Evolutionary conservation across 2,888 invertebrate genomes (phyloP).

Genomic region (Acanthosoma haemorrhoidale): DNA sequence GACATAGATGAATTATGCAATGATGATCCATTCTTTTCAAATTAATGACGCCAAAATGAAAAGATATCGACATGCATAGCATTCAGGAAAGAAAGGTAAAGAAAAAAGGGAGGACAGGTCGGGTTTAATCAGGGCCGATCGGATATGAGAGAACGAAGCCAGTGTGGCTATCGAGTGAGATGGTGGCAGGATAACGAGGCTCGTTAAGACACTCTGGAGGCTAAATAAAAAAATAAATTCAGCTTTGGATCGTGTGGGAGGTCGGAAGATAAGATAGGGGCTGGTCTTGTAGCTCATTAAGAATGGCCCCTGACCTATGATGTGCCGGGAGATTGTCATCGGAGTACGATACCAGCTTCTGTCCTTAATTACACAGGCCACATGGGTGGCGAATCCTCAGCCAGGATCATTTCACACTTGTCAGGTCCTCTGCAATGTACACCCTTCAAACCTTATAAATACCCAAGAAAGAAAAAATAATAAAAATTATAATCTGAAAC

Average conservation of each 20-base stretch:
- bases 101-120: background rate
- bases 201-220: slow-evolving; percentile 14
- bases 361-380: background rate
- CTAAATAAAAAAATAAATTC: slow-evolving; percentile 7
- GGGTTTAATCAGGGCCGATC: slow-evolving; percentile 7
- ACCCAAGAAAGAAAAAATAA: too few relatives aligned
- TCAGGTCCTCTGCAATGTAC: too few relatives aligned
- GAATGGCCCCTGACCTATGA: slow-evolving; percentile 21
- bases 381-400: background rate
- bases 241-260: slow-evolving; percentile 22
- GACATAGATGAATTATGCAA: too few relatives aligned
- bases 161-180: slow-evolving; percentile 13
- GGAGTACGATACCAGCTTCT: slow-evolving; percentile 8
- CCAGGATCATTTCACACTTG: too few relatives aligned
- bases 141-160: background rate
- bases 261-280: slow-evolving; percentile 20
- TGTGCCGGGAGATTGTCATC: slow-evolving; percentile 26
- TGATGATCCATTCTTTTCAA: too few relatives aligned
- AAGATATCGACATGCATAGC: background rate
- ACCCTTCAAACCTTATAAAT: too few relatives aligned
- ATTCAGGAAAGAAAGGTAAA: background rate
- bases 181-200: slow-evolving; percentile 20
- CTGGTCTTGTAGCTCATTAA: slow-evolving; percentile 25
- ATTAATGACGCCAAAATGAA: background rate
- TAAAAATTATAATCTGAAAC: too few relatives aligned